Conservation (phyloP, 1,140 invertebrate genomes). For the Drosophila sp. region DNA sequence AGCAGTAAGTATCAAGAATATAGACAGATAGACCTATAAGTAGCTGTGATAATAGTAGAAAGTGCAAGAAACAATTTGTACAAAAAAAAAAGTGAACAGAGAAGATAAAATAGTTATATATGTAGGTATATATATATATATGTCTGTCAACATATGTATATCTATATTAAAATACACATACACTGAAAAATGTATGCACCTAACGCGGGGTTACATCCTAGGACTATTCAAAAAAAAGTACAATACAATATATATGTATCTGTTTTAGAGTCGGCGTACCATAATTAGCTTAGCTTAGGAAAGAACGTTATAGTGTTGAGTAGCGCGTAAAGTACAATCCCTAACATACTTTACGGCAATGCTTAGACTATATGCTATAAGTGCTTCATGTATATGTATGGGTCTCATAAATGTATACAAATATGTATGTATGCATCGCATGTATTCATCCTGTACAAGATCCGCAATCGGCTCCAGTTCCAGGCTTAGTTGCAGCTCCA, state of each 20-base stretch:
- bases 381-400: slow-evolving; percentile 32
- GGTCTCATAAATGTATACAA: slow-evolving; percentile 24
- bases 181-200: slow-evolving; percentile 35
- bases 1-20: slow-evolving; percentile 38
- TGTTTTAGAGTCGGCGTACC: slow-evolving; percentile 49
- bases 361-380: slow-evolving; percentile 18
- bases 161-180: slow-evolving; percentile 25
- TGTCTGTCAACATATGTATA: slow-evolving; percentile 7
- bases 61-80: slow-evolving; percentile 9
- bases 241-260: slow-evolving; percentile 38
- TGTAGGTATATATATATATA: slow-evolving; percentile 8
- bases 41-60: background rate
- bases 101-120: slow-evolving; percentile 7
- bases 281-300: slow-evolving; percentile 62
- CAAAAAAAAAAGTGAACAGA: slow-evolving; percentile 1
- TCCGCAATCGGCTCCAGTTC: background rate
- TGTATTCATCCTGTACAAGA: slow-evolving; percentile 27
- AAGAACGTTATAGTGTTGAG: slow-evolving; percentile 55
- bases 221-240: slow-evolving; percentile 64
- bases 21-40: slow-evolving; percentile 8
- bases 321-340: slow-evolving; percentile 38
- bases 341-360: slow-evolving; percentile 7
- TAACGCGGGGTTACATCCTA: slow-evolving; percentile 55
- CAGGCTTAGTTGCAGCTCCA: too few relatives aligned
- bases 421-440: slow-evolving; percentile 25